Conservation (phyloP, 1,140 invertebrate genomes). For the Cryptotermes secundus region DNA sequence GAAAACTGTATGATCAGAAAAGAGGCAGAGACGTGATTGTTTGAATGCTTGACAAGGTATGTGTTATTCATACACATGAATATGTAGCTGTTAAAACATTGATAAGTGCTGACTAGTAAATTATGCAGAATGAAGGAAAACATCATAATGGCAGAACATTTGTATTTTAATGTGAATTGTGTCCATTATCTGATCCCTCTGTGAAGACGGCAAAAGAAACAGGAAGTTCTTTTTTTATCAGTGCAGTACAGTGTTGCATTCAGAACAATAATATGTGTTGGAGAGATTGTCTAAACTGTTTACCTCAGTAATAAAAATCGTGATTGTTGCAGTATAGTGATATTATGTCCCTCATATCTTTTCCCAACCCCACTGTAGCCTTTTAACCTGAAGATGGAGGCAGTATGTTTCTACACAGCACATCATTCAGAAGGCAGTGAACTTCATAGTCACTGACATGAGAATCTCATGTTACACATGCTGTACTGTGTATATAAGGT, state of each 20-base stretch:
- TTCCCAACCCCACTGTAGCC: too few species aligned
- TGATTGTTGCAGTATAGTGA: not conserved
- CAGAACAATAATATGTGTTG: not conserved
- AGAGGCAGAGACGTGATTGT: not conserved
- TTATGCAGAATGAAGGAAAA: not conserved
- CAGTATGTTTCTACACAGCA: too few species aligned
- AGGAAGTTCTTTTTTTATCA: not conserved
- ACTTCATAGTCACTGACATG: too few species aligned
- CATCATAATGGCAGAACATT: not conserved
- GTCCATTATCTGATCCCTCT: not conserved
- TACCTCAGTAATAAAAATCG: slow-evolving; percentile 13
- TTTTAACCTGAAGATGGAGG: too few species aligned
- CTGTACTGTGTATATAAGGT: too few species aligned
- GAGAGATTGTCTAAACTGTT: slow-evolving; percentile 9
- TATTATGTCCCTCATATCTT: too few species aligned
- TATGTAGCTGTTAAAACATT: not conserved
- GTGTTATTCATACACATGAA: not conserved
- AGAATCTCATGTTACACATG: too few species aligned
- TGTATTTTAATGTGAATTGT: slow-evolving; percentile 5
- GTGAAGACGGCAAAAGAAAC: not conserved
- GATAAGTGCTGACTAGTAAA: not conserved
- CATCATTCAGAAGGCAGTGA: too few species aligned
- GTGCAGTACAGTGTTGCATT: not conserved
- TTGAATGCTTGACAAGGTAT: not conserved
- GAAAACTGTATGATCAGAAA: not conserved